Evolutionary conservation across 2,888 invertebrate species (phyloP), one percentile per base, ranked within the genome.

Genomic region (Papilio elwesi): DNA sequence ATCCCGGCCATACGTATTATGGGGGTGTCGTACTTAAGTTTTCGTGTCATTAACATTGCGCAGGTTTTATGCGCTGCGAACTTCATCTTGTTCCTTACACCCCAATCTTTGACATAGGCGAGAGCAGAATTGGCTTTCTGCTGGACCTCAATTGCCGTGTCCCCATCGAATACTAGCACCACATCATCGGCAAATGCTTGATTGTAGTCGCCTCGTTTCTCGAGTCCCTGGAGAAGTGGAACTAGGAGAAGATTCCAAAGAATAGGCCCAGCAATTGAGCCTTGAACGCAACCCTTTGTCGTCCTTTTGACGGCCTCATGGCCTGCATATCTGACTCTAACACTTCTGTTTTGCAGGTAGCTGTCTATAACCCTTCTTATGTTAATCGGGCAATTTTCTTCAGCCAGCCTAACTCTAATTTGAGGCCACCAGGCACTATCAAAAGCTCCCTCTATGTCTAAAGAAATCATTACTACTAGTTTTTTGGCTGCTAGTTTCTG

Each of bases 11-110:
- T 57, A 12, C 1, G 15, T 0, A 68, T n/a, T 6, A 6, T n/a
- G 3, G 65, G 65, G 47, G 47, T 15, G 47, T 49, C 48, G 43
- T 65, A 43, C 7, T 43, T 43, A 4, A 52, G 5, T 5, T 71
- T 71, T 70, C 52, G 76, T 74, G 0, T 68, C 62, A 74, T 71
- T 74, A 7, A 0, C 8, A 2, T 74, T n/a, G 10, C 9, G 51
- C 7, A 73, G 75, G 7, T 16, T 26, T 10, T 52, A 70, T 26
- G 11, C 13, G n/a, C n/a, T 9, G 52, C n/a, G 5, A 52, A 71
- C 11, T 72, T 64, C 6, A 67, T 48, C 62, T 71, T 70, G n/a
- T 59, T 53, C 38, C 71, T 68, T 1, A 62, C 57, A 11, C 71
- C 71, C 71, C 65, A 71, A 6, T 12, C n/a, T 12, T 11, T 8